phyloP scores from a whole-genome alignment of 2,113 vertebrate species.

The Podarcis raffonei region DNA sequence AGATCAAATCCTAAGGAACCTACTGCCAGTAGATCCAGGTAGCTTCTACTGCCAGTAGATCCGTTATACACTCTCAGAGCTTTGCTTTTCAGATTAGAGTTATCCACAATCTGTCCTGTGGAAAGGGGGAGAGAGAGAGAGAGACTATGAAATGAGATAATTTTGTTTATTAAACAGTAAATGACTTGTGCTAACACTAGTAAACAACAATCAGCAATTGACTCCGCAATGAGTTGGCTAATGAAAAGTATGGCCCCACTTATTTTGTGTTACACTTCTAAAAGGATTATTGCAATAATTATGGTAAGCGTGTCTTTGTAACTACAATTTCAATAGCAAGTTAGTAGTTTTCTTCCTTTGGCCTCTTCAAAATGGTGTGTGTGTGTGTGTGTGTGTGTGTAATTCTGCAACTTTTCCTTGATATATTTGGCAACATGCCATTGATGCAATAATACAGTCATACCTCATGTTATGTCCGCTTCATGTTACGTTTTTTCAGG shows the following conservation, averaged over 20 bases:
- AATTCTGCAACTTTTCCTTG: too few relatives aligned
- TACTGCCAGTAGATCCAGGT: neutral
- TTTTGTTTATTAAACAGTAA: neutral
- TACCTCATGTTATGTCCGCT: too few relatives aligned
- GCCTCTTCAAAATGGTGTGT: too few relatives aligned
- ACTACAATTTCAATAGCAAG: neutral
- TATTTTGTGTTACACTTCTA: neutral
- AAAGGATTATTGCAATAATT: neutral
- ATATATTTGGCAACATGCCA: too few relatives aligned
- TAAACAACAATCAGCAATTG: neutral
- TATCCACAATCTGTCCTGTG: neutral
- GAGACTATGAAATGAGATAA: neutral
- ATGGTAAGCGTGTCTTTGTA: neutral
- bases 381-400: too few relatives aligned
- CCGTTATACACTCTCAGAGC: neutral
- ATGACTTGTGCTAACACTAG: neutral
- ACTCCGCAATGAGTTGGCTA: neutral
- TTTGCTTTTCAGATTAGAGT: neutral
- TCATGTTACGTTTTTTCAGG: too few relatives aligned
- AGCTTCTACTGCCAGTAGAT: neutral
- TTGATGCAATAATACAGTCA: too few relatives aligned
- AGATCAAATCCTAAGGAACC: neutral
- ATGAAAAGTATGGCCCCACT: neutral
- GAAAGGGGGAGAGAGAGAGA: neutral
- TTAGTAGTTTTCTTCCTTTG: neutral